Conservation (phyloP, 2,888 invertebrate genomes). For the Tortrix viridana region DNA sequence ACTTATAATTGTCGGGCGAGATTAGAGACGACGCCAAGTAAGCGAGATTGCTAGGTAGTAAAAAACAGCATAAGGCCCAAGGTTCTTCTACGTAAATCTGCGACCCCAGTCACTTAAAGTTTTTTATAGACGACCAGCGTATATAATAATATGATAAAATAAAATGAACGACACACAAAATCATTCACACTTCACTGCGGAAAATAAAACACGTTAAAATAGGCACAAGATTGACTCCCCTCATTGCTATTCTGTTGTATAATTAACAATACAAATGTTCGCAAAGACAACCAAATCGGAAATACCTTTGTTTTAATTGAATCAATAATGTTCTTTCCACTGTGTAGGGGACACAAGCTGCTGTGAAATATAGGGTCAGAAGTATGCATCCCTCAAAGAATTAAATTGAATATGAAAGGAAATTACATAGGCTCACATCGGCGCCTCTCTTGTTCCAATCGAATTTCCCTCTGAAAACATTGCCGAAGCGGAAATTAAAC, state of each 20-base stretch:
- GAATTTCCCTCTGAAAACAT: conserved; percentile 78
- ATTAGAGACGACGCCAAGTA: too few species aligned
- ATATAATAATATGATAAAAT: neutral
- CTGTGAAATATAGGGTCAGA: conserved; percentile 55
- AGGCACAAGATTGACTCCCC: conserved; percentile 7
- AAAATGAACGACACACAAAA: neutral
- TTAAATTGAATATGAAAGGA: conserved; percentile 78
- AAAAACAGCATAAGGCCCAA: too few species aligned
- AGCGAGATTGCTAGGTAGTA: too few species aligned
- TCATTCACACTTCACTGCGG: conserved; percentile 4
- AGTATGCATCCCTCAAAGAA: conserved; percentile 70
- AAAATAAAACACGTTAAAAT: conserved; percentile 4
- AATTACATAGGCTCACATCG: conserved; percentile 75
- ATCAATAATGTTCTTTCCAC: conserved; percentile 59
- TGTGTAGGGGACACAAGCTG: conserved; percentile 46
- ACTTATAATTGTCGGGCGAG: too few species aligned
- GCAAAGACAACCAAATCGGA: conserved; percentile 42
- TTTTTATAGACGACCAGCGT: neutral
- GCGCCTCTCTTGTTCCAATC: conserved; percentile 71
- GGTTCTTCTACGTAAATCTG: too few species aligned
- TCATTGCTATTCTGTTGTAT: conserved; percentile 2
- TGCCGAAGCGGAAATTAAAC: conserved; percentile 78
- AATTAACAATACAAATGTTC: conserved; percentile 21
- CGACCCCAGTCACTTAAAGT: too few species aligned
- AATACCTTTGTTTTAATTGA: conserved; percentile 50